These are phyloP conservation scores for Pluvialis apricaria DNA, from an alignment of 2,113 vertebrate genomes.

Conservation along the genomic window DNA sequence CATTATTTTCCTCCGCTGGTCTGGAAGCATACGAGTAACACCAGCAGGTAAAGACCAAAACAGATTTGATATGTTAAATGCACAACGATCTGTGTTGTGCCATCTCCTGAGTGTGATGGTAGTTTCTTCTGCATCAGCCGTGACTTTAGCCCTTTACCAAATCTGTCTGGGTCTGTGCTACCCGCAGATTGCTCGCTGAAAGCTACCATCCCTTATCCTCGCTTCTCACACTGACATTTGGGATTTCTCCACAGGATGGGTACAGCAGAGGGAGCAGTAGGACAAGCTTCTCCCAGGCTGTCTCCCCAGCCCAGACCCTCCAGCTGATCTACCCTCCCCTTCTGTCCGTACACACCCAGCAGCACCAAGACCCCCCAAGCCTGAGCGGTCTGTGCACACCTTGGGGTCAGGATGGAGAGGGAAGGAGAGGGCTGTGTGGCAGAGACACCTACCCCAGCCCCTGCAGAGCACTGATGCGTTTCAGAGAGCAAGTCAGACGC, in stretches of 20 bases:
- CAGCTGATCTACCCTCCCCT: neutral
- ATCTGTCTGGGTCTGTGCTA: neutral
- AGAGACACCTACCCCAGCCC: neutral
- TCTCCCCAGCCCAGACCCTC: neutral
- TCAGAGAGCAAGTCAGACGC: neutral
- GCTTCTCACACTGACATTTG: neutral
- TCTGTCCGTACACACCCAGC: fast-evolving
- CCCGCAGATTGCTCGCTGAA: neutral
- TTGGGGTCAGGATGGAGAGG: fast-evolving
- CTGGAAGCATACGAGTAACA: neutral
- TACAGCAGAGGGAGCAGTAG: conserved; percentile 67
- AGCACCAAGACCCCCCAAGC: neutral
- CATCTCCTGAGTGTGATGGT: neutral
- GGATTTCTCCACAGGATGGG: conserved; percentile 49
- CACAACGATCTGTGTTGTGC: fast-evolving
- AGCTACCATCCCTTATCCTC: neutral
- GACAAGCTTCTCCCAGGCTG: conserved; percentile 22
- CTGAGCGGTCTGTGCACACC: neutral
- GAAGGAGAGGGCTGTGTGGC: neutral
- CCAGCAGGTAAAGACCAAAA: neutral
- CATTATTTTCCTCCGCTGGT: neutral
- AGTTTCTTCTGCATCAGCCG: neutral
- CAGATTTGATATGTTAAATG: fast-evolving
- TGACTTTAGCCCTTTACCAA: neutral
- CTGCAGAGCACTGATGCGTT: neutral